Evolutionary conservation across 2,113 vertebrate species (phyloP), one percentile per base, ranked within the genome.

Genomic region (Burhinus oedicnemus): DNA sequence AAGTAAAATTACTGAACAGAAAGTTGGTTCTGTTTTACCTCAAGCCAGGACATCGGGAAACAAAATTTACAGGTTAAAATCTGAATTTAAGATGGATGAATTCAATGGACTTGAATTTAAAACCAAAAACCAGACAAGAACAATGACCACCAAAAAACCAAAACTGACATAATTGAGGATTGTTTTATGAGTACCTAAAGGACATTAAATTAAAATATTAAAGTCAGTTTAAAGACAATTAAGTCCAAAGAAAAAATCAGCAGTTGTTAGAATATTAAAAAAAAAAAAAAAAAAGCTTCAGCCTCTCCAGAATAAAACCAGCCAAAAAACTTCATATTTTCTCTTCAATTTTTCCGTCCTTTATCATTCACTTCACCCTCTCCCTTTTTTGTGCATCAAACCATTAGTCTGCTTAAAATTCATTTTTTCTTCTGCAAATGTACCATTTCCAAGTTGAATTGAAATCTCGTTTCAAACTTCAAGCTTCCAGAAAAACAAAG

Each of bases 111-210:
- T 60, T 84, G 15, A 70, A 75, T 84, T 75, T 29, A 16, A 84
- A 75, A 80, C 25, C 2, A 32, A 82, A 57, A 58, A 42, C 1
- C 10, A 26, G 58, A 52, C 16, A 29, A 23, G 17, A 9, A 71
- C 52, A 27, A 6, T 13, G 16, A 5, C 4, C 11, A 54, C 34
- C 21, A 47, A n/a, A n/a, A n/a, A 2, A 1, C 2, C 30, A 12
- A 60, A 71, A 8, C 20, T 38, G n/a, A 55, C 32, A 3, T 29
- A 72, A 74, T 4, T 45, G 5, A 26, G 12, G 30, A 34, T 52
- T 62, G 22, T 34, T 64, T 58, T 68, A 17, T 11, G 47, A 58
- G 26, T 64, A 71, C 19, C 8, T 66, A 52, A 55, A 80, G 66
- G 17, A 82, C 11, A 62, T 27, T 42, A 71, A 89, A 82, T 26